Percentiles rank a stretch among this genome's conserved stretches.
Evolutionary conservation across 2,113 vertebrate genomes (phyloP).

Genomic region (Naja naja): DNA sequence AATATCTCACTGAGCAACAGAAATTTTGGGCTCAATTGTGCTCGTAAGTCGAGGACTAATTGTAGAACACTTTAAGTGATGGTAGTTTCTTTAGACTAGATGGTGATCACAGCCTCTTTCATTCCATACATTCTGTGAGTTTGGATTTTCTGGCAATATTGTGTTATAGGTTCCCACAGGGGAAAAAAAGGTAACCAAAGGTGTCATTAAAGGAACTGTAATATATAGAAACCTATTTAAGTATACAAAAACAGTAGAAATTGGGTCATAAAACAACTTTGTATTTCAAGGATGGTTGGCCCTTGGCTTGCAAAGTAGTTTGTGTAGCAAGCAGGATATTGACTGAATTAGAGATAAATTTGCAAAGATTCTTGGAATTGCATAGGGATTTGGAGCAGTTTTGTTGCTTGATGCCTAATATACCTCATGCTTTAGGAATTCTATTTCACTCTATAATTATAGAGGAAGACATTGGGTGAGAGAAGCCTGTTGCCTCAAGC

Average conservation of each 20-base stretch:
- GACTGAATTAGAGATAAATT: neutral
- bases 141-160: neutral
- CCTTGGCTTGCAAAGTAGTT: neutral
- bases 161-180: neutral
- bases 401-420: neutral
- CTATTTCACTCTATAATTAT: neutral
- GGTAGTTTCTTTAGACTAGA: neutral
- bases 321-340: neutral
- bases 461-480: neutral
- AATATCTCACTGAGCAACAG: neutral
- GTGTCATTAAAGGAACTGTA: neutral
- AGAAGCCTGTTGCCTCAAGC: neutral
- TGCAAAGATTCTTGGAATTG: neutral
- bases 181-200: neutral
- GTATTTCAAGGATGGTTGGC: neutral
- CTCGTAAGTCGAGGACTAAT: neutral
- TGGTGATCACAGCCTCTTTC: neutral
- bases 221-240: neutral
- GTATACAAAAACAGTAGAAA: neutral
- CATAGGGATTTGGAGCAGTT: neutral
- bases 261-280: neutral
- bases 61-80: neutral
- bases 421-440: neutral
- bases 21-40: neutral
- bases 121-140: neutral